Evolutionary conservation across 1,140 invertebrate genomes (phyloP).

Genomic region (Cotesia chilonis): DNA sequence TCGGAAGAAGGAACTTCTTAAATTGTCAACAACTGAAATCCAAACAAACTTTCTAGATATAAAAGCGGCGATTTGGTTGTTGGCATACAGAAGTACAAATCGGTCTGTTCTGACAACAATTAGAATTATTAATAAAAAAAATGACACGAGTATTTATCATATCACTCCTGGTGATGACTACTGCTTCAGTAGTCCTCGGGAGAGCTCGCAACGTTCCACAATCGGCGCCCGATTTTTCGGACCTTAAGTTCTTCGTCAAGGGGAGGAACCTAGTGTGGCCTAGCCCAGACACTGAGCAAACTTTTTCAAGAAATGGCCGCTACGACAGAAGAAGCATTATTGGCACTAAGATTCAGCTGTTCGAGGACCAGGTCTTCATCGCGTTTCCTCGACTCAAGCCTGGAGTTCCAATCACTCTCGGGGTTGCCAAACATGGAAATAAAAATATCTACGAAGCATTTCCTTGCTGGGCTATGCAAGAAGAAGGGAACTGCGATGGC

Average conservation of each 20-base stretch:
- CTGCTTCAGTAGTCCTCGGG: constrained; percentile 37
- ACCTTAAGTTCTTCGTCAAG: constrained; percentile 34
- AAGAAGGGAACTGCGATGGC: constrained; percentile 71
- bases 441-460: constrained; percentile 63
- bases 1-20: neutral
- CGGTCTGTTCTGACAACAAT: too few relatives aligned
- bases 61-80: too few relatives aligned
- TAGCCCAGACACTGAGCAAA: constrained; percentile 68
- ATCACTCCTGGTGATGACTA: neutral
- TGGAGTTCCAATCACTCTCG: constrained; percentile 72
- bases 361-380: constrained; percentile 68
- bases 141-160: neutral
- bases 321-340: constrained; percentile 71
- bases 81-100: too few relatives aligned
- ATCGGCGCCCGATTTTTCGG: constrained; percentile 53
- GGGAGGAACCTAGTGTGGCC: constrained; percentile 69
- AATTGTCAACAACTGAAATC: too few relatives aligned
- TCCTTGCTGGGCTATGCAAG: constrained; percentile 72
- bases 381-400: constrained; percentile 69
- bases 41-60: too few relatives aligned
- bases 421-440: constrained; percentile 53
- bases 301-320: constrained; percentile 68
- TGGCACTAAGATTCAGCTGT: constrained; percentile 70
- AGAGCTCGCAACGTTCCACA: constrained; percentile 40
- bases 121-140: neutral